Evolutionary conservation across 2,888 invertebrate genomes (phyloP), one percentile per base, ranked within the genome.

Genomic region (Carabus problematicus): DNA sequence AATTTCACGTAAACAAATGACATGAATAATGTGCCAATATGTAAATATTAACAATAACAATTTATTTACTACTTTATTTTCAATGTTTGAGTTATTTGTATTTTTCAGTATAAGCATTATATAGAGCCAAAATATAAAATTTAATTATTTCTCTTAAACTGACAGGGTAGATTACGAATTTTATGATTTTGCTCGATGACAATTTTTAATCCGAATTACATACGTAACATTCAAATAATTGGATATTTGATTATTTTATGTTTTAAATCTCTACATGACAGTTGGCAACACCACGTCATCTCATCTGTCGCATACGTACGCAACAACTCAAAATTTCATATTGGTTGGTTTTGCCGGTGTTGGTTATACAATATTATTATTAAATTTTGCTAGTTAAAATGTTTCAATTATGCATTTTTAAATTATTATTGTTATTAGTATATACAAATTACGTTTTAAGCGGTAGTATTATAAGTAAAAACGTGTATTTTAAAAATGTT

Each of bases 401-500:
- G 68, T 45, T 47, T 7, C 7, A 45, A 18, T 18, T 19, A 14
- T 52, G 52, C 52, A 9, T 52, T 61, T 61, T 43, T 55, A 60
- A 60, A 29, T 43, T 41, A 45, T 12, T 69, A 40, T 43, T 62
- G 41, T 62, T 54, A 39, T 12, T 69, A 45, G 11, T 70, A 58
- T 62, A 41, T 70, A 52, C 47, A 29, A 47, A 54, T 64, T 42
- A 14, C 16, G 16, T 64, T 42, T 45, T 47, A 19, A 40, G 45
- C 14, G 52, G 47, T 19, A 84, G 84, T 73, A 79, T 77, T 1
- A 79, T 88, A 74, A 86, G 87, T 73, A 83, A 84, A 72, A 87
- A 89, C 73, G 77, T 92, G 72, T 84, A 86, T 71, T 85, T 92
- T 72, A 90, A 89, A 81, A 93, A 93, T 85, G 92, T 93, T 16